These are phyloP conservation scores for Psephotus haematonotus DNA, from an alignment of 2,113 vertebrate species.

Conservation along the genomic window DNA sequence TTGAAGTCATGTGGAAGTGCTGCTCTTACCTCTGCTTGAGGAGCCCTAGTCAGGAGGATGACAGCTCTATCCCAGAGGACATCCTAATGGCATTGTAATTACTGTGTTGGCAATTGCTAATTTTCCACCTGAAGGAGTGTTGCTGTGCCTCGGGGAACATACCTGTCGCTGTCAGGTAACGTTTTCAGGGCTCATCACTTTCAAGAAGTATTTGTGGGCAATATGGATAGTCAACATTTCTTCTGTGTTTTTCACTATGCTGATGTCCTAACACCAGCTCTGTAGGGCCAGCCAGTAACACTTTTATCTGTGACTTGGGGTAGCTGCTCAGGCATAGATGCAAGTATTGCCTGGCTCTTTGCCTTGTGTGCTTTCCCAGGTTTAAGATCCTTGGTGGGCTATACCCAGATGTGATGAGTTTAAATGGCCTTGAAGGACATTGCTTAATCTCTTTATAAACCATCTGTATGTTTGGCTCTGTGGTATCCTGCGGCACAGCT, in stretches of 20 bases:
- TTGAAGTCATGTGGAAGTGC: fast-evolving
- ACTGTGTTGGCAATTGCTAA: neutral
- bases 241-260: neutral
- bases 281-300: neutral
- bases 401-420: neutral
- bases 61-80: neutral
- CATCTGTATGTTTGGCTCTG: neutral
- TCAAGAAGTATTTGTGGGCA: neutral
- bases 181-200: neutral
- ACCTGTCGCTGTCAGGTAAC: neutral
- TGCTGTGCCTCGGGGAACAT: neutral
- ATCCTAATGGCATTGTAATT: neutral
- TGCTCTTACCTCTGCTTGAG: neutral
- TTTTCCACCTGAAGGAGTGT: neutral
- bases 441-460: neutral
- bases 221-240: neutral
- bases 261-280: neutral
- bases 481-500: neutral
- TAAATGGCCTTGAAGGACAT: neutral
- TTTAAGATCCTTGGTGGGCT: neutral
- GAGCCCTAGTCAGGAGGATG: neutral
- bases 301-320: neutral
- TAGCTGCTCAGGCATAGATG: neutral
- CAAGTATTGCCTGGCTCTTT: neutral
- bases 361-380: neutral